phyloP scores from a whole-genome alignment of 2,797 vertebrate species.

The Pipistrellus pygmaeus region DNA sequence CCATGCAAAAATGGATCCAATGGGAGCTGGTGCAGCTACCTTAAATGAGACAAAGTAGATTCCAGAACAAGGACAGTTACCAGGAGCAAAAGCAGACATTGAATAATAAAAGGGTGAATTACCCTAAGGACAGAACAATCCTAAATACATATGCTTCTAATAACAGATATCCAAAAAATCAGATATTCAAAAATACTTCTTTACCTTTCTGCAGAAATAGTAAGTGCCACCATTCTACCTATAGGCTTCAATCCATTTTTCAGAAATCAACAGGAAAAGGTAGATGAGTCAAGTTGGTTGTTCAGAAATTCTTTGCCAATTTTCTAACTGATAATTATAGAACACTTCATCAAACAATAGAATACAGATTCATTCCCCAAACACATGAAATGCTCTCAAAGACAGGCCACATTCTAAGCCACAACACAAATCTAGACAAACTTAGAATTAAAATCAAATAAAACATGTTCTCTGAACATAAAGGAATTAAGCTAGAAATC shows the following conservation, averaged over 20 bases:
- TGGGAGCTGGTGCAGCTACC: background rate
- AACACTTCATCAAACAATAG: background rate
- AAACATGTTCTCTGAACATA: background rate
- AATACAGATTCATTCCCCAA: background rate
- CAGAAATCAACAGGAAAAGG: background rate
- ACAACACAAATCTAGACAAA: background rate
- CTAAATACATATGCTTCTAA: background rate
- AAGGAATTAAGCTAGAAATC: background rate
- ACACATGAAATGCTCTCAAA: background rate
- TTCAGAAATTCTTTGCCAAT: conserved; percentile 7
- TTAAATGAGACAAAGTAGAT: background rate
- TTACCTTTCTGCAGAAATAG: background rate
- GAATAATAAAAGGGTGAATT: background rate
- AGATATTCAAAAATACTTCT: background rate
- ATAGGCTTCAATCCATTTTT: background rate
- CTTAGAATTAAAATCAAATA: background rate
- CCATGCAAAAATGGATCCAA: background rate
- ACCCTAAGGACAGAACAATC: background rate
- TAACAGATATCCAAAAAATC: background rate
- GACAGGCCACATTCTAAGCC: background rate
- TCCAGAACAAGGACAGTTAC: background rate
- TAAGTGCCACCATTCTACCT: background rate
- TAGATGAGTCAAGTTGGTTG: background rate
- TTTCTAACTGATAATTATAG: background rate
- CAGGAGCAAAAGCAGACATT: background rate